Base-by-base conservation (phyloP, 2,797 vertebrate species). In the Taenioides sp. region DNA sequence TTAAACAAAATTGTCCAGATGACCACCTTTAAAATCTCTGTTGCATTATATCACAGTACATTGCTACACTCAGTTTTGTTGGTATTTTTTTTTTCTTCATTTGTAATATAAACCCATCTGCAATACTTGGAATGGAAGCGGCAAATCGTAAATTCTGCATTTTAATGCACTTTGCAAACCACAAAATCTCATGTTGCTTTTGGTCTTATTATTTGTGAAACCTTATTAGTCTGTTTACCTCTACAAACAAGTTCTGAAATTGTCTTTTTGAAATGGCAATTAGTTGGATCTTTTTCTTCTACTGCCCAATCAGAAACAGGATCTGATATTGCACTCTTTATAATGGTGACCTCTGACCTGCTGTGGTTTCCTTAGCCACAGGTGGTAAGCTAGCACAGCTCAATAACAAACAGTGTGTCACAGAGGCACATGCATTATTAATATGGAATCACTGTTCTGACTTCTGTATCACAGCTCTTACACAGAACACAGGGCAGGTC, bases 401-500 rank as follows among this genome's bases (percentile, higher is more conserved):
- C 78, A 78, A 86, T 85, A 86, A 87, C n/a, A 82, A 85, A 86
- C 63, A 74, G 75, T 74, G 80, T 77, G 79, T 73, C 72, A 82
- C 74, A 86, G 78, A 71, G 79, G 72, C 60, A 20, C 77, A 82
- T 91, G 81, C 67, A 89, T 86, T 87, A 88, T 87, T 84, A 77
- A 90, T 76, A 70, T 79, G 75, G 76, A 54, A 69, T 70, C 34
- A 70, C 70, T 82, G 70, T 82, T 75, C 11, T 73, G 61, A 65
- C 78, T 23, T 1, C 61, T 82, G 78, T 84, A 84, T 89, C 79
- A 82, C 77, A 87, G 80, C 68, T 74, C 3, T 10, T 86, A 81
- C 77, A 78, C 77, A 75, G 75, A 70, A 69, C 67, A 73, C 65
- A n/a, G 43, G 75, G 63, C 61, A 71, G 58, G 59, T 68, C 70